Base-by-base conservation (phyloP, 1,140 invertebrate species). In the Drosophila pectinifera region DNA sequence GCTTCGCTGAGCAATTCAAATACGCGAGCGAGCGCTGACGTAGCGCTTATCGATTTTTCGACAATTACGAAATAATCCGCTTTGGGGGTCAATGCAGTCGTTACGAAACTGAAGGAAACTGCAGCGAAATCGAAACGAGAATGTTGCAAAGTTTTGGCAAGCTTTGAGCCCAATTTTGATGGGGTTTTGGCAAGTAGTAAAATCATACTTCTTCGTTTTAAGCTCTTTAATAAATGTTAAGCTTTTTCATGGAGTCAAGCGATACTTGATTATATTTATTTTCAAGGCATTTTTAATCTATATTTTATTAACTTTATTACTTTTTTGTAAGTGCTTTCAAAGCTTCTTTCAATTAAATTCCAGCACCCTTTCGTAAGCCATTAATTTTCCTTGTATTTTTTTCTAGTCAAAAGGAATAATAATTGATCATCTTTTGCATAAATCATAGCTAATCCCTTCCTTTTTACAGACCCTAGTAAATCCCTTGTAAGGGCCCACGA, bases 41-140 rank as follows among this genome's bases (percentile, higher is more conserved):
- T 70, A 24, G 68, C 63, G 57, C 42, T 72, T 72, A 72, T 72
- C 26, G 68, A 70, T 72, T 72, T 57, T 39, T 70, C 51, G 42
- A 57, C 20, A 20, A 72, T 72, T 72, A 72, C 46, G 65, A 70
- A 70, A 70, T 70, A 72, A 70, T 57, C 49, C 34, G 26, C 65
- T 48, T 20, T 13, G 41, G 48, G 48, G 61, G 42, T 36, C 46
- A 43, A 31, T 70, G 64, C 64, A 69, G 41, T 18, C 49, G 28
- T 53, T 68, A 20, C 36, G 28, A 43, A 31, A 51, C 22, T 24
- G 63, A 36, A 20, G n/a, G 13, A 22, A 65, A 62, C 42, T 46
- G 64, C 64, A 68, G 22, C 13, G 1, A 1, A 42, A 54, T 11
- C 6, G 10, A 64, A 51, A 56, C n/a, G n/a, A n/a, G n/a, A n/a